Evolutionary conservation across 2,797 vertebrate genomes (phyloP).

Genomic region (Lepilemur septentrionalis): DNA sequence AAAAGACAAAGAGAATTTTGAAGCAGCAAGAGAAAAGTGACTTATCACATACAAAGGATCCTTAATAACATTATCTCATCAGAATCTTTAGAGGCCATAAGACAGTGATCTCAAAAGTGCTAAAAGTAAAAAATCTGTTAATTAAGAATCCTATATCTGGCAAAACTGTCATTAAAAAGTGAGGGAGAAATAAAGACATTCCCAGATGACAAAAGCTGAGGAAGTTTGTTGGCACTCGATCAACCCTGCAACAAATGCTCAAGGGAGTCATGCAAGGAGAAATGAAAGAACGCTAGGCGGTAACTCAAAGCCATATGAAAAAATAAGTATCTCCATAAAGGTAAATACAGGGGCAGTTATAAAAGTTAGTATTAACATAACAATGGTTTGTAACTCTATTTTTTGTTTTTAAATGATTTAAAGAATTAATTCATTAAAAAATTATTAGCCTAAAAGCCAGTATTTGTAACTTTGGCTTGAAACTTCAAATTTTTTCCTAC

Average conservation of each 20-base stretch:
- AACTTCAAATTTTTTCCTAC: background rate
- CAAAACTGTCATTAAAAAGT: background rate
- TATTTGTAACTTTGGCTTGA: background rate
- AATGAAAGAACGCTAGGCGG: background rate
- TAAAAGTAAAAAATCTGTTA: background rate
- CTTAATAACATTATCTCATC: background rate
- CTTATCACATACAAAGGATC: background rate
- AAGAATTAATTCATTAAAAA: background rate
- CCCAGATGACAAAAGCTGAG: background rate
- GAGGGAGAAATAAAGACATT: background rate
- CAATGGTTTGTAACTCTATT: background rate
- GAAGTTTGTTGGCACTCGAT: background rate
- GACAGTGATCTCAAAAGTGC: background rate
- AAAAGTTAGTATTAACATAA: background rate
- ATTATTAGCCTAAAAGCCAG: background rate
- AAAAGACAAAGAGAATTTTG: background rate
- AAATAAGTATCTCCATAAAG: background rate
- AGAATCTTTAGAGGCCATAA: background rate
- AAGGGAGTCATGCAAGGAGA: background rate
- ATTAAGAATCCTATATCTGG: background rate
- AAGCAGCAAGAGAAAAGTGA: background rate
- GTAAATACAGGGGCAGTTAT: background rate
- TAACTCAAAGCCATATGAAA: background rate
- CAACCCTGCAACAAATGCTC: background rate
- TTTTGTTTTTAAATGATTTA: background rate